Evolutionary conservation across 1,140 invertebrate genomes (phyloP), one percentile per base, ranked within the genome.

Genomic region (Drosophila pallidifrons): DNA sequence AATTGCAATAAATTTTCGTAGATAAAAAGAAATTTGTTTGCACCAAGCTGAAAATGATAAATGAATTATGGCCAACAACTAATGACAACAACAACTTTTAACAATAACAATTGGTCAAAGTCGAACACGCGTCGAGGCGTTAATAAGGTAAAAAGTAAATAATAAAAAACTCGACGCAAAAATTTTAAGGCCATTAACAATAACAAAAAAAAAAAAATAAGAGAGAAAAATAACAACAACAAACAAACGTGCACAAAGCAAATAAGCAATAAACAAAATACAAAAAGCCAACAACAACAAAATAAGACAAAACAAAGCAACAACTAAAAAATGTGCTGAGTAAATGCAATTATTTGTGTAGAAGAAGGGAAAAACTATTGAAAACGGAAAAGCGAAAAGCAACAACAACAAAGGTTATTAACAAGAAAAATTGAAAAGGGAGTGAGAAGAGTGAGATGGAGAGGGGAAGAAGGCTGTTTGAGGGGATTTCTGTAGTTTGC

Each of bases 181-280:
- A 67, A 77, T 73, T 43, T 74, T 77, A 81, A 81, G 52, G 63
- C 79, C 59, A 81, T 77, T 74, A 79, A 64, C 64, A 81, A 58
- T 25, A 54, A 54, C 28, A 54, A 54, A 51, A 28, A 1, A 3
- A 47, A 63, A 54, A 54, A 28, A 11, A 5, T 11, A 43, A 63
- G 25, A 7, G 47, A 69, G 52, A 46, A 66, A 49, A 58, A 49
- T 13, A 49, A 49, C 38, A 76, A 63, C 5, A 77, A 55, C 30
- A 65, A 49, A 7, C 16, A 46, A 57, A 63, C 10, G 61, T 49
- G 43, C 46, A 46, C 58, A 55, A 65, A 28, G 30, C 15, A 65
- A 32, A 57, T 13, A 67, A 20, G 52, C 52, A 57, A 67, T 65
- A 13, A 46, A 45, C 15, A 52, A 65, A 30, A 64, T 38, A 55